Evolutionary conservation across 1,140 invertebrate genomes (phyloP).

Genomic region (Microplitis mediator): DNA sequence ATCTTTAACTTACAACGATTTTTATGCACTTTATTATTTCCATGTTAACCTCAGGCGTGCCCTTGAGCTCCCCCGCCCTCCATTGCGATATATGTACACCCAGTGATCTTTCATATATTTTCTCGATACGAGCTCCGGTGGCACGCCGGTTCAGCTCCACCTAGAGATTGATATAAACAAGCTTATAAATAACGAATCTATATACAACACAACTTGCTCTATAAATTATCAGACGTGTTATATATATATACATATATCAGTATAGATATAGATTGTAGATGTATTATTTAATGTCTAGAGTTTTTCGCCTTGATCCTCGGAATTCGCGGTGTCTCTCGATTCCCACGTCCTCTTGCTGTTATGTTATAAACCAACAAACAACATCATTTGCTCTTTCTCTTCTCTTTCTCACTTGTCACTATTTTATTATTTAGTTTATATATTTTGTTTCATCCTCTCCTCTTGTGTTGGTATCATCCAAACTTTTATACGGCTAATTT

Average conservation of each 20-base stretch:
- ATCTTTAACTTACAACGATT: neutral
- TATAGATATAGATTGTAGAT: neutral
- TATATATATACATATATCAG: neutral
- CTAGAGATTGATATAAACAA: neutral
- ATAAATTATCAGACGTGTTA: neutral
- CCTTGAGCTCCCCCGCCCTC: neutral
- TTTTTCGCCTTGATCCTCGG: neutral
- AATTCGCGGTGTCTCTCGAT: neutral
- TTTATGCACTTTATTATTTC: constrained; percentile 20
- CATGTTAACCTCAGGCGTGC: constrained; percentile 7
- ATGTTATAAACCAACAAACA: too few species aligned
- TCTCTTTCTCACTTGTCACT: neutral
- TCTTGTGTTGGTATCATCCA: neutral
- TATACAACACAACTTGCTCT: neutral
- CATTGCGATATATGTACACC: neutral
- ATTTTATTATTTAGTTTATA: neutral
- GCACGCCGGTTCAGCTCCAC: too few species aligned
- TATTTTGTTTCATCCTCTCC: neutral
- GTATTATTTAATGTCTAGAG: neutral
- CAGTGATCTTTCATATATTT: neutral
- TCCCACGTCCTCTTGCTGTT: neutral
- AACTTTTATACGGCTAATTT: constrained; percentile 35
- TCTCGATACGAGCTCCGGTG: neutral
- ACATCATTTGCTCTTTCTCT: neutral
- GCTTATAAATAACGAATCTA: constrained; percentile 6